Evolutionary conservation across 2,113 vertebrate species (phyloP), one percentile per base, ranked within the genome.

Genomic region (Synchiropus splendidus): DNA sequence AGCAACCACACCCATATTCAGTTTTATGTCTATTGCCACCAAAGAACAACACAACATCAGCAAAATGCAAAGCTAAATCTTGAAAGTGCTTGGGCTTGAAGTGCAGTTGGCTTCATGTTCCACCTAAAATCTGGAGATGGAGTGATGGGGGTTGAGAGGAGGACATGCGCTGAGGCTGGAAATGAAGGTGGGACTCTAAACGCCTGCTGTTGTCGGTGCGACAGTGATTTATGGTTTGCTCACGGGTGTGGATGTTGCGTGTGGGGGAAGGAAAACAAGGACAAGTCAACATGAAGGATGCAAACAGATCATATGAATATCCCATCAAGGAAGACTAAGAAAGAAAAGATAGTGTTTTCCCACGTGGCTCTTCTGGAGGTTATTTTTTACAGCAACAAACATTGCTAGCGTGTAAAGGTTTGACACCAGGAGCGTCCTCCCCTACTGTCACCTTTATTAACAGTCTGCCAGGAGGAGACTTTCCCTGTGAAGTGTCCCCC

Each of bases 371-470:
- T n/a, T n/a, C n/a, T n/a, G n/a, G n/a, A n/a, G n/a, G n/a, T n/a
- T n/a, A n/a, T n/a, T n/a, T n/a, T n/a, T n/a, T n/a, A n/a, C n/a
- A n/a, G n/a, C n/a, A n/a, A n/a, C n/a, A n/a, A n/a, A n/a, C n/a
- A n/a, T n/a, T n/a, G n/a, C n/a, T n/a, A n/a, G n/a, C n/a, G n/a
- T n/a, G n/a, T n/a, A n/a, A n/a, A n/a, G 59, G 48, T 49, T 48
- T 48, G 53, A 72, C 67, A 67, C 64, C 58, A 46, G 44, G 57
- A 18, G 45, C 49, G 52, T 42, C 46, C 41, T 44, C 67, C 67
- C 77, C 73, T 60, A 56, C 75, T 59, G 75, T 74, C 71, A 66
- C 69, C 69, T 80, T 75, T 74, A 77, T 80, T 74, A 82, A 66
- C 67, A 63, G 54, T 48, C 67, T 78, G 77, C 62, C 75, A 77